These are phyloP conservation scores for Carposina sasakii DNA, from an alignment of 1,140 invertebrate genomes.

Conservation along the genomic window DNA sequence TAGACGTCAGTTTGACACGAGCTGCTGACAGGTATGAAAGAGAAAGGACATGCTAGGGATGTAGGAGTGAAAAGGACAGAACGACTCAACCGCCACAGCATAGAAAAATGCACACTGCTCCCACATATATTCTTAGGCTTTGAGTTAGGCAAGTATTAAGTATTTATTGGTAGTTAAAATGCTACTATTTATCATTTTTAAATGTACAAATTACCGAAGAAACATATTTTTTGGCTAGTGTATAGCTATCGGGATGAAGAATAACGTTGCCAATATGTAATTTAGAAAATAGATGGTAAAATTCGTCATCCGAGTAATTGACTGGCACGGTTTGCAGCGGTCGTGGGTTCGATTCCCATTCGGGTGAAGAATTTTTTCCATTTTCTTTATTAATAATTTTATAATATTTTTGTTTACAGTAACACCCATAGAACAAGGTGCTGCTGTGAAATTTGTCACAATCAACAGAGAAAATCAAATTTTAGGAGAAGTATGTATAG, in stretches of 20 bases:
- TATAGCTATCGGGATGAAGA: too few species aligned
- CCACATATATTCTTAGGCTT: constrained; percentile 4
- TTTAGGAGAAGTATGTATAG: constrained; percentile 54
- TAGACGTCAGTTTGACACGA: too few species aligned
- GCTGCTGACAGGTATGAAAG: background rate
- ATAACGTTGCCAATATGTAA: too few species aligned
- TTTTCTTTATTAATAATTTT: constrained; percentile 6
- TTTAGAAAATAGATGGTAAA: too few species aligned
- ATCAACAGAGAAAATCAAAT: constrained; percentile 58
- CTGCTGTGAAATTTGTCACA: constrained; percentile 47
- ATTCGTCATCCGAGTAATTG: too few species aligned
- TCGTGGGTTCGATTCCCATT: too few species aligned
- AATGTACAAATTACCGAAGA: too few species aligned
- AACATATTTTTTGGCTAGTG: too few species aligned
- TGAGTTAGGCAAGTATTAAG: constrained; percentile 1
- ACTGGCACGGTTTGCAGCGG: too few species aligned
- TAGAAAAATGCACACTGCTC: background rate
- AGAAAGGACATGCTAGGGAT: background rate
- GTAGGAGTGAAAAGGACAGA: constrained; percentile 3
- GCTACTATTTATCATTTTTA: too few species aligned
- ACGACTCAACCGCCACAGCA: background rate
- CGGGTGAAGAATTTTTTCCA: too few species aligned
- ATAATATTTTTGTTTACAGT: constrained; percentile 36
- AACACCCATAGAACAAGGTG: constrained; percentile 48
- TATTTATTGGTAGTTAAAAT: too few species aligned